Percentiles rank a stretch among this genome's conserved stretches.
Evolutionary conservation across 2,113 vertebrate species (phyloP).

Genomic region (Apodemus sylvaticus): DNA sequence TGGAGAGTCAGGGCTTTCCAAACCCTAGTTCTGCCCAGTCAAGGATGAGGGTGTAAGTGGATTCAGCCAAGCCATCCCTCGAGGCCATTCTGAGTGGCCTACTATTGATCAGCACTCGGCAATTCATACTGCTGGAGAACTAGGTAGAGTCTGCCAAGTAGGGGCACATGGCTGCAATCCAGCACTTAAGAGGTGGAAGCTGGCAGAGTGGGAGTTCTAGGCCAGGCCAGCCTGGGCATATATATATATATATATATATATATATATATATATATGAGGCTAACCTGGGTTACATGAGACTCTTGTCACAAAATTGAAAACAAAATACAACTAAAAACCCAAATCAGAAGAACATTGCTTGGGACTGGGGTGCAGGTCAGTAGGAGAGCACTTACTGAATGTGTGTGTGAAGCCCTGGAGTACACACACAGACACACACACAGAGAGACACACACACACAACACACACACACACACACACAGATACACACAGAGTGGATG

Average conservation of each 20-base stretch:
- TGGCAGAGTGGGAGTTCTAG: not conserved
- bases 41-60: not conserved
- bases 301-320: not conserved
- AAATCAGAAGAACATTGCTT: not conserved
- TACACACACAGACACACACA: too few species aligned
- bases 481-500: not conserved
- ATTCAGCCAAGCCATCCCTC: not conserved
- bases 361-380: not conserved
- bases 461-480: not conserved
- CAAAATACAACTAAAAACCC: not conserved
- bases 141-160: not conserved
- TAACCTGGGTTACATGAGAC: not conserved
- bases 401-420: too few species aligned
- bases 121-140: not conserved
- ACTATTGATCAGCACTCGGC: rapidly evolving
- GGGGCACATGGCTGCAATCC: not conserved
- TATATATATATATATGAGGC: too few species aligned
- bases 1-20: not conserved
- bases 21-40: not conserved
- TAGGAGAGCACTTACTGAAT: not conserved
- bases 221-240: not conserved
- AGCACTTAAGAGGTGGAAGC: not conserved
- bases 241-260: too few species aligned
- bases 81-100: not conserved
- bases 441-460: not conserved